Conservation (phyloP, 2,888 invertebrate genomes). For the Agrochola lychnidis region DNA sequence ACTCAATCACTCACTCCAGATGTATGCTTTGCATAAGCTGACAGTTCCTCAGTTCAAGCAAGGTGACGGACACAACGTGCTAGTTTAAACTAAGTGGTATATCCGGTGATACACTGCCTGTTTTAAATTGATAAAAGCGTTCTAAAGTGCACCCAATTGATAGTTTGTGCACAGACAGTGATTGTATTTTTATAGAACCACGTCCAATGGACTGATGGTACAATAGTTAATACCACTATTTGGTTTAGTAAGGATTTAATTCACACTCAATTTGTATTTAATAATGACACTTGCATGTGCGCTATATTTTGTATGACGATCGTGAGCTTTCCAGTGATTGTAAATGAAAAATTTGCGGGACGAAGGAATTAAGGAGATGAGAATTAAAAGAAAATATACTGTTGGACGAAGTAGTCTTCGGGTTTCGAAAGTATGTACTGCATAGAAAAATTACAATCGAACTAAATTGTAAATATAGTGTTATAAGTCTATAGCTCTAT, state of each 20-base stretch:
- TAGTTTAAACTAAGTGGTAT: conserved; percentile 1
- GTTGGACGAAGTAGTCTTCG: conserved; percentile 27
- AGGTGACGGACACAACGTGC: background rate
- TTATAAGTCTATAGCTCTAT: conserved; percentile 52
- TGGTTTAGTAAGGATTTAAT: conserved; percentile 18
- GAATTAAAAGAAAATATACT: conserved; percentile 1
- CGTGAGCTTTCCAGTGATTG: conserved; percentile 19
- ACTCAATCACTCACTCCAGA: background rate
- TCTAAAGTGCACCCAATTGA: conserved; percentile 21
- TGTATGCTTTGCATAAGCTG: background rate
- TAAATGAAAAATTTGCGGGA: conserved; percentile 13
- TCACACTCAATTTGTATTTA: conserved; percentile 6
- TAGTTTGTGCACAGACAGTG: conserved; percentile 12
- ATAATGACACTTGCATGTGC: conserved; percentile 16
- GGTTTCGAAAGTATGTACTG: conserved; percentile 31
- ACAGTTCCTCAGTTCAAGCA: background rate
- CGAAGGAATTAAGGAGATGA: conserved; percentile 5
- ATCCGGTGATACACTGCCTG: background rate
- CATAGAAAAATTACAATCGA: conserved; percentile 44
- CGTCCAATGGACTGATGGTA: conserved; percentile 6
- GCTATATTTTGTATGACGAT: conserved; percentile 21
- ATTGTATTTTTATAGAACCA: conserved; percentile 22
- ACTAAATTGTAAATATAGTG: conserved; percentile 65
- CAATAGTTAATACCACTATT: conserved; percentile 21
- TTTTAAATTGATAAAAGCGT: conserved; percentile 17